Evolutionary conservation across 2,888 invertebrate species (phyloP).

Genomic region (Dolichomitus sp.): DNA sequence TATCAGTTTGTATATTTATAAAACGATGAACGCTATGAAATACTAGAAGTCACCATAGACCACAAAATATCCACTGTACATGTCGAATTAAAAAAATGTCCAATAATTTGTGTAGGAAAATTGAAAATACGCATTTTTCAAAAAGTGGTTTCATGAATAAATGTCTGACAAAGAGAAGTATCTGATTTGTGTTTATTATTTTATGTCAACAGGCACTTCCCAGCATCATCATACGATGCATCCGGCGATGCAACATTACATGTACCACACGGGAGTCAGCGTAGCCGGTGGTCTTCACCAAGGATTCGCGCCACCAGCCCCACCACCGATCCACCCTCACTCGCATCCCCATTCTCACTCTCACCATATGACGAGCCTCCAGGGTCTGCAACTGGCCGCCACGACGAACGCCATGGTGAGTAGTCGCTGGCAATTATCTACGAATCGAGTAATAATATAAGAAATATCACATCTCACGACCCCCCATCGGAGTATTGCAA

Average conservation of each 20-base stretch:
- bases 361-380: constrained; percentile 87
- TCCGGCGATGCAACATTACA: constrained; percentile 86
- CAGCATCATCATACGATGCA: constrained; percentile 86
- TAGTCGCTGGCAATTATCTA: constrained; percentile 59
- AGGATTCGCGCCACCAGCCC: constrained; percentile 85
- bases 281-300: constrained; percentile 85
- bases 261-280: constrained; percentile 85
- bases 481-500: neutral
- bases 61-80: no score
- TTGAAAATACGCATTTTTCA: neutral
- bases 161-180: neutral
- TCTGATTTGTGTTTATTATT: constrained; percentile 17
- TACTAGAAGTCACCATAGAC: no score
- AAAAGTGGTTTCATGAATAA: neutral
- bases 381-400: constrained; percentile 88
- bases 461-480: neutral
- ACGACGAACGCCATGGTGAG: constrained; percentile 90
- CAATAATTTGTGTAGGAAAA: neutral
- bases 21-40: no score
- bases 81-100: no score
- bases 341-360: constrained; percentile 86
- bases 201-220: constrained; percentile 79
- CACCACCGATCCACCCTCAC: constrained; percentile 85
- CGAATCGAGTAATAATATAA: neutral
- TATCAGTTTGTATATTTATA: no score